Evolutionary conservation across 2,113 vertebrate genomes (phyloP).

Genomic region (Anser cygnoides): DNA sequence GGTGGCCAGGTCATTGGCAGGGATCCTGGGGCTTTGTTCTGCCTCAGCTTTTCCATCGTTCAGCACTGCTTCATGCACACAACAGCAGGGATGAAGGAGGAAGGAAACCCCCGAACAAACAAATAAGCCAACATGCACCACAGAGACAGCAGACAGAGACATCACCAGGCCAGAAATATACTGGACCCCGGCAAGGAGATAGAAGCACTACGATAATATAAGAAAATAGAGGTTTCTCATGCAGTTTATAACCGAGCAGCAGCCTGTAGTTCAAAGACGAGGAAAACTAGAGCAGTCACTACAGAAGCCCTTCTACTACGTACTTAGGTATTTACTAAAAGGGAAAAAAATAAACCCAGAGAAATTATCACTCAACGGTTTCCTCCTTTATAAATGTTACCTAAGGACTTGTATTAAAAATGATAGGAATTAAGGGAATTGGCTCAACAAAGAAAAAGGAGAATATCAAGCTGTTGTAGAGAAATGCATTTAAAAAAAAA

Average conservation of each 20-base stretch:
- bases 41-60: neutral
- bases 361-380: neutral
- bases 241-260: constrained; percentile 1
- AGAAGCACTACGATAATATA: neutral
- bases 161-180: constrained; percentile 42
- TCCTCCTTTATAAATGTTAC: neutral
- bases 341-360: neutral
- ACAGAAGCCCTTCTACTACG: neutral
- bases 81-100: constrained; percentile 4
- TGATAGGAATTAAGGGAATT: neutral
- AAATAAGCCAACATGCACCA: neutral
- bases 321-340: constrained; percentile 9
- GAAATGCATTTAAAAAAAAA: neutral
- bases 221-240: constrained; percentile 23
- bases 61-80: neutral
- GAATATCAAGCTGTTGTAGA: neutral
- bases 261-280: neutral
- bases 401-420: neutral
- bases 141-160: constrained; percentile 46
- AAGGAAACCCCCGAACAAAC: neutral
- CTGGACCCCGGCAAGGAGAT: neutral
- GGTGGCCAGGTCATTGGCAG: neutral
- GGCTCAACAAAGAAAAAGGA: neutral
- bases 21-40: constrained; percentile 17
- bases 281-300: neutral